Conservation (phyloP, 2,797 vertebrate genomes). For the Myotis findleyi region DNA sequence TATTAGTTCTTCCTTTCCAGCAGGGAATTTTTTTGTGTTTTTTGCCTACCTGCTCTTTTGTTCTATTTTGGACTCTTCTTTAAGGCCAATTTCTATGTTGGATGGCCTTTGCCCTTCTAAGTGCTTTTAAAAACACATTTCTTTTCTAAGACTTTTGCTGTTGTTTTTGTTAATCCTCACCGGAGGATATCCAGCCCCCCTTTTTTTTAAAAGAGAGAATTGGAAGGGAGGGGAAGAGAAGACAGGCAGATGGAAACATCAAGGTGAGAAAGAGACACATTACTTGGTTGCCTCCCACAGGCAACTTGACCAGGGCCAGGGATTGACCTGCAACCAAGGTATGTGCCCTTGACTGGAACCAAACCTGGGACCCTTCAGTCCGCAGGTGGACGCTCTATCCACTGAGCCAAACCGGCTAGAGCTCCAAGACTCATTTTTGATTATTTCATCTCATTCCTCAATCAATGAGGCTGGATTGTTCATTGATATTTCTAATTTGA, state of each 20-base stretch:
- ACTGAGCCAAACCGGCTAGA: neutral
- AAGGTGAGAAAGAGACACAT: neutral
- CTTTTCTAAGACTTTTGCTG: neutral
- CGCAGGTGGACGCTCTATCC: neutral
- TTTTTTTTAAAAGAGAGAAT: neutral
- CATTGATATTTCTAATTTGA: constrained; percentile 11
- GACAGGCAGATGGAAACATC: neutral
- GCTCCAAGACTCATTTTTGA: neutral
- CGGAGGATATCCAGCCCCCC: neutral
- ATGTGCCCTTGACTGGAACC: neutral
- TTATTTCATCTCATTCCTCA: constrained; percentile 1
- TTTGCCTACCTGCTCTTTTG: neutral
- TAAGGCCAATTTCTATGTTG: neutral
- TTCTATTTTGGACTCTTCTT: neutral
- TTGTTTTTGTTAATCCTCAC: neutral
- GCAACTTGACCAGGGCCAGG: neutral
- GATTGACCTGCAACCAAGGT: neutral
- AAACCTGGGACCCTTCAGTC: neutral
- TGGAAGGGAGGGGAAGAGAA: neutral
- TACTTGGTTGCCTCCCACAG: neutral
- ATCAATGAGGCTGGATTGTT: neutral
- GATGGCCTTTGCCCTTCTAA: neutral
- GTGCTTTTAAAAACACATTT: neutral
- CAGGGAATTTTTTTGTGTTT: neutral
- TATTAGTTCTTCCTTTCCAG: neutral